phyloP scores from a whole-genome alignment of 1,140 invertebrate species.

The Philopotamus ludificatus region DNA sequence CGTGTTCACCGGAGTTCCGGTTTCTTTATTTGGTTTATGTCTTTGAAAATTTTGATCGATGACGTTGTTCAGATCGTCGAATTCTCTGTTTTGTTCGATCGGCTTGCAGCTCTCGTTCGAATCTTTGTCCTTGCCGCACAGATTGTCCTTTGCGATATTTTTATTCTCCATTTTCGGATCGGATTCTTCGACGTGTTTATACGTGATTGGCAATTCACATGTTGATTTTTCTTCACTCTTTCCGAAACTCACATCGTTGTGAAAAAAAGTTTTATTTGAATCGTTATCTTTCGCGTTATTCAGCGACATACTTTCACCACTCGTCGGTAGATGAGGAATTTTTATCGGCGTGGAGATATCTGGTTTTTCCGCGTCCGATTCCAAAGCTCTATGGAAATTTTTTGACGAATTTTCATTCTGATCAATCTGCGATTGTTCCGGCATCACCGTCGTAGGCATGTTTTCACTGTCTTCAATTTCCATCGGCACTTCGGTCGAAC shows the following conservation, averaged over 20 bases:
- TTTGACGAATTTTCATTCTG: not conserved
- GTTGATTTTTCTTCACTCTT: not conserved
- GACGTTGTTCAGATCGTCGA: not conserved
- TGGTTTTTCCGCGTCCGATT: not conserved
- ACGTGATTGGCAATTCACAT: not conserved
- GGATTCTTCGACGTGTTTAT: slow-evolving; percentile 2
- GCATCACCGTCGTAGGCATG: not conserved
- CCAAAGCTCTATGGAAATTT: not conserved
- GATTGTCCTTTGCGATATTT: not conserved
- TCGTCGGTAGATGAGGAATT: not conserved
- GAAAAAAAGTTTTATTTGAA: not conserved
- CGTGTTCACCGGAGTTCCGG: too few species aligned
- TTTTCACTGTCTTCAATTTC: not conserved
- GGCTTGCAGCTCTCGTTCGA: not conserved
- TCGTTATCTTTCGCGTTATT: not conserved
- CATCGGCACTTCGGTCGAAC: too few species aligned
- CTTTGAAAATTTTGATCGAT: not conserved
- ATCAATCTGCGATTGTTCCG: not conserved
- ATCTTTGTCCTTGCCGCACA: not conserved
- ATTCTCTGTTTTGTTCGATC: not conserved
- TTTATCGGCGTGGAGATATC: not conserved
- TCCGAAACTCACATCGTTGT: not conserved
- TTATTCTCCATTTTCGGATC: not conserved
- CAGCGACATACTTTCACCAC: not conserved
- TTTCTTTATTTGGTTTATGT: too few species aligned